These are phyloP conservation scores for Drosophila pachea DNA, from an alignment of 1,140 invertebrate species.

Conservation along the genomic window DNA sequence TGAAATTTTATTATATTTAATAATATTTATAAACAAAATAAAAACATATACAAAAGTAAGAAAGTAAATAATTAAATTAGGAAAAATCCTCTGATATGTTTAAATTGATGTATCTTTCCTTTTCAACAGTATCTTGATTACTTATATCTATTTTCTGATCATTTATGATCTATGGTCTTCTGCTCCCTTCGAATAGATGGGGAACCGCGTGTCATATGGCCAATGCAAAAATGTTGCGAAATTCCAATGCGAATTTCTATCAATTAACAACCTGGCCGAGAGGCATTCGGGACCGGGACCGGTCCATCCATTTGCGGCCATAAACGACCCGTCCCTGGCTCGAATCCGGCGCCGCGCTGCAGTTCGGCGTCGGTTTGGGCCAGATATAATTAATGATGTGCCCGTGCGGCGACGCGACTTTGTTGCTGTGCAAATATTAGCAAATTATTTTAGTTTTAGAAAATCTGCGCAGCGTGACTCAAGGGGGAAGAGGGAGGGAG, in stretches of 20 bases:
- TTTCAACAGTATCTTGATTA: too few species aligned
- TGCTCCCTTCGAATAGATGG: constrained; percentile 3
- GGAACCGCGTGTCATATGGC: constrained; percentile 14
- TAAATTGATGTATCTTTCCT: too few species aligned
- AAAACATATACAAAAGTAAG: too few species aligned
- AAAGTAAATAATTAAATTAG: too few species aligned
- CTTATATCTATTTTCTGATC: too few species aligned
- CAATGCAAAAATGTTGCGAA: constrained; percentile 50
- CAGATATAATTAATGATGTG: constrained; percentile 72
- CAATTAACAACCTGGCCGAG: constrained; percentile 63
- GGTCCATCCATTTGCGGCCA: not conserved
- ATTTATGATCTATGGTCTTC: too few species aligned
- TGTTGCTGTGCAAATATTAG: constrained; percentile 77
- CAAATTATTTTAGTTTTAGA: constrained; percentile 78
- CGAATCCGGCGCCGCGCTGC: constrained; percentile 24
- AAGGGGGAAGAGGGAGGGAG: not conserved
- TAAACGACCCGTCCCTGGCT: not conserved
- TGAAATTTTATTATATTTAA: not conserved
- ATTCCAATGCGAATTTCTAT: constrained; percentile 63
- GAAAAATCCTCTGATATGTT: too few species aligned
- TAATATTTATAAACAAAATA: too few species aligned
- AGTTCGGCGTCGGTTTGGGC: constrained; percentile 40
- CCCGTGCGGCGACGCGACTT: constrained; percentile 52
- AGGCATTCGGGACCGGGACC: constrained; percentile 25
- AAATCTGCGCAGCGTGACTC: constrained; percentile 39